Evolutionary conservation across 2,888 invertebrate species (phyloP), one percentile per base, ranked within the genome.

Genomic region (Tuberolachnus salignus): DNA sequence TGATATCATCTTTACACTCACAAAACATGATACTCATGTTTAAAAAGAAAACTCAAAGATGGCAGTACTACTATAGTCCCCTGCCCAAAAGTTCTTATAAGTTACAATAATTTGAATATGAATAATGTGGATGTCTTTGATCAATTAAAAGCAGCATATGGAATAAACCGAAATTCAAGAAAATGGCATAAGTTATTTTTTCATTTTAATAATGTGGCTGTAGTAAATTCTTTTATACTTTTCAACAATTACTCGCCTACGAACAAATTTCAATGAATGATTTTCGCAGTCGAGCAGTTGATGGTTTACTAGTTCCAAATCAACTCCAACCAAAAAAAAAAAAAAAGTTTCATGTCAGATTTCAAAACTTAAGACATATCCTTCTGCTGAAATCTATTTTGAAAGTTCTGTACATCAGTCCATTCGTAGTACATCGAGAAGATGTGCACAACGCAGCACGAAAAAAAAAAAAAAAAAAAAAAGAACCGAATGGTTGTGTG

Each of bases 151-250:
- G 23, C 57, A 59, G 49, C 42, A 3, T 72, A 72, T 59, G 59
- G 46, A 14, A 59, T 44, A 3, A 53, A 69, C 6, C 4, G 69
- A 53, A 69, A 69, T 53, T 11, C 53, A 19, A 51, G 34, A 53
- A 72, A 72, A 59, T 59, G 57, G 57, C 57, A 59, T 11, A 72
- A 23, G 26, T 13, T 72, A 10, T 72, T 72, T 61, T 72, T 72
- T 42, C 72, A 72, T 72, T 57, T 72, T 26, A 23, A 59, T 23
- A 46, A 59, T 14, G 44, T 57, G 46, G 57, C 59, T 23, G 21
- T 57, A 6, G 46, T 57, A 1, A 72, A 72, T 44, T 44, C 44
- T 59, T 71, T 71, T 46, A 71, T 71, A 71, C 34, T 71, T 55
- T 42, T 16, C 57, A 1, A 42, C 44, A 0, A 71, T n/a, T n/a